Evolutionary conservation across 2,888 invertebrate genomes (phyloP), one percentile per base, ranked within the genome.

Genomic region (Cepaea hortensis): DNA sequence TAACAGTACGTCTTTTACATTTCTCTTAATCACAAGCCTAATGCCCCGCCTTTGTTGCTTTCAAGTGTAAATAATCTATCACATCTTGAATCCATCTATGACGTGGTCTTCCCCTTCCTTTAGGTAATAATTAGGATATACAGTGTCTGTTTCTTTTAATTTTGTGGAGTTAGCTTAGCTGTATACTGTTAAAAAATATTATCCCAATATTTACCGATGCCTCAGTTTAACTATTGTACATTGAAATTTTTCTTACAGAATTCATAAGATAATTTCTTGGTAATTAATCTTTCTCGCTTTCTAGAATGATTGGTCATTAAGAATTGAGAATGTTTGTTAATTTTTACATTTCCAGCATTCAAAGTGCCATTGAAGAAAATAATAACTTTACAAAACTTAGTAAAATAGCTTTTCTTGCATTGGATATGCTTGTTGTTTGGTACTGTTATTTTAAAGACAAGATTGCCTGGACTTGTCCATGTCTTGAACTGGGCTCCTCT

Each of bases 181-280:
- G 35, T 35, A 35, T 35, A 35, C 35, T 35, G 35, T 35, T 35
- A 35, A 35, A 55, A 55, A 55, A 55, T 55, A 9, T 6, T 55
- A 55, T 55, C 55, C 6, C 55, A 1, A 55, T 55, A 55, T 55
- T 9, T 55, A 55, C 7, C 55, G 55, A 55, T 9, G 55, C 55
- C 55, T 0, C 55, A 55, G 11, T 55, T 6, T 9, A 55, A 0
- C 6, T 85, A 70, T 4, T 65, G 20, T 5, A 62, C 50, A 46
- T 62, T 79, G 11, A 62, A 62, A 15, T 79, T 79, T n/a, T 20
- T 77, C 62, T 62, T 77, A 68, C 81, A 81, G 20, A 81, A 81
- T 20, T 81, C 68, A 48, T 68, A 70, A 9, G 81, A 48, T 48
- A 81, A 20, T 48, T 48, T 70, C 3, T 68, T 70, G 0, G 82